Conservation (phyloP, 92 coral and sea anemone species). For the Bergia puertoricense region DNA sequence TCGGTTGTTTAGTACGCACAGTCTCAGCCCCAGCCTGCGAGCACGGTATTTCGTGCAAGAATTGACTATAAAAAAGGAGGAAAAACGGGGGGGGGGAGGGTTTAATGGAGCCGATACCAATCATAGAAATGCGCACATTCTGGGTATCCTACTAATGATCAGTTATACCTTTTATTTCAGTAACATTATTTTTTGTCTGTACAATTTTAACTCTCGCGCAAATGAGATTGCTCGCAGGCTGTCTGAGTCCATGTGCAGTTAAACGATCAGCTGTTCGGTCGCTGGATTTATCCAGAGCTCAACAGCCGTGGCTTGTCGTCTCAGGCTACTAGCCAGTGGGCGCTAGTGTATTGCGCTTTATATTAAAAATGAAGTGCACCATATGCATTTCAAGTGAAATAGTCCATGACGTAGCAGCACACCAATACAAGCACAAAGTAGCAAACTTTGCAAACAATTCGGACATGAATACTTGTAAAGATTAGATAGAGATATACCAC, state of each 20-base stretch:
- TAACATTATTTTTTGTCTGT: no score
- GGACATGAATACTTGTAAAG: not conserved
- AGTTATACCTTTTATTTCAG: no score
- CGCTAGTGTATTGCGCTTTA: constrained; percentile 1
- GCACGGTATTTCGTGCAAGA: no score
- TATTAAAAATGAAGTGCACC: not conserved
- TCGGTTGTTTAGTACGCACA: not conserved
- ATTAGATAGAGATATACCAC: constrained; percentile 4
- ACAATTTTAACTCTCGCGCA: no score
- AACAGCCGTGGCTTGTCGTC: not conserved
- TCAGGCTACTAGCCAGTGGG: constrained; percentile 1
- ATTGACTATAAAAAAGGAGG: no score
- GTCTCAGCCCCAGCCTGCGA: not conserved
- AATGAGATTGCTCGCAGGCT: no score
- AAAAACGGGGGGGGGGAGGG: no score
- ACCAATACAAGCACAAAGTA: not conserved
- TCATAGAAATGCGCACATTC: no score
- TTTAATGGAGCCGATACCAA: no score
- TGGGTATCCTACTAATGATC: no score
- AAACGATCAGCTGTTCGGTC: not conserved
- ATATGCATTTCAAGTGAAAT: not conserved
- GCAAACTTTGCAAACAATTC: not conserved
- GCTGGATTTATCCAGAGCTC: not conserved
- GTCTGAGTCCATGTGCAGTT: not conserved
- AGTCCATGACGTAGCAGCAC: not conserved